A percentile compares a stretch with the other conserved stretches of the same genome.
Evolutionary conservation across 2,888 invertebrate genomes (phyloP).

Genomic region (Microplitis deprimator): DNA sequence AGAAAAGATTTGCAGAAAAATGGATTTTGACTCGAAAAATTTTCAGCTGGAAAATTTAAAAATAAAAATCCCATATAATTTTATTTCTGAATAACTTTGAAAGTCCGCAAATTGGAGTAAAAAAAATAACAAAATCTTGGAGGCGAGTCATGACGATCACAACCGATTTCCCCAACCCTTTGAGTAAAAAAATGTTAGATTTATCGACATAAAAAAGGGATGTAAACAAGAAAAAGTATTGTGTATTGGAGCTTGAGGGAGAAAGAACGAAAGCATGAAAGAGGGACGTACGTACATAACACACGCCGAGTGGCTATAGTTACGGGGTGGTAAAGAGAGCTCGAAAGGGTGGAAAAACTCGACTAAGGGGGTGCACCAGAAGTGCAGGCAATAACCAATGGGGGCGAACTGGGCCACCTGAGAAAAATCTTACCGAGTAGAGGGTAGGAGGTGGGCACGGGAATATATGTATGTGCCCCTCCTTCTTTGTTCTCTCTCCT

Average conservation of each 20-base stretch:
- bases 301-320: not conserved
- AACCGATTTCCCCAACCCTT: too few species aligned
- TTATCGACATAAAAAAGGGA: conserved; percentile 38
- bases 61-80: too few species aligned
- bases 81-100: too few species aligned
- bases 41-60: too few species aligned
- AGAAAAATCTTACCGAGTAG: conserved; percentile 61
- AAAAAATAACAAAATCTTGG: too few species aligned
- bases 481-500: conserved; percentile 9
- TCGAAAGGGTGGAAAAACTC: conserved; percentile 41
- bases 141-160: too few species aligned
- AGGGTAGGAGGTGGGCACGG: conserved; percentile 24
- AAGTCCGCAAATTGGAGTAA: too few species aligned
- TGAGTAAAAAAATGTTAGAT: conserved; percentile 18
- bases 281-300: conserved; percentile 38
- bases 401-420: conserved; percentile 65
- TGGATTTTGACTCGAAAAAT: too few species aligned
- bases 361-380: conserved; percentile 49
- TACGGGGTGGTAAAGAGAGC: conserved; percentile 20
- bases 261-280: conserved; percentile 37
- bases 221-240: conserved; percentile 21
- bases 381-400: conserved; percentile 62
- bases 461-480: conserved; percentile 11
- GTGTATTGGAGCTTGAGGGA: conserved; percentile 17
- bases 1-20: too few species aligned